These are phyloP conservation scores for Tragelaphus imberbis DNA, from an alignment of 2,113 vertebrate species.

Conservation along the genomic window DNA sequence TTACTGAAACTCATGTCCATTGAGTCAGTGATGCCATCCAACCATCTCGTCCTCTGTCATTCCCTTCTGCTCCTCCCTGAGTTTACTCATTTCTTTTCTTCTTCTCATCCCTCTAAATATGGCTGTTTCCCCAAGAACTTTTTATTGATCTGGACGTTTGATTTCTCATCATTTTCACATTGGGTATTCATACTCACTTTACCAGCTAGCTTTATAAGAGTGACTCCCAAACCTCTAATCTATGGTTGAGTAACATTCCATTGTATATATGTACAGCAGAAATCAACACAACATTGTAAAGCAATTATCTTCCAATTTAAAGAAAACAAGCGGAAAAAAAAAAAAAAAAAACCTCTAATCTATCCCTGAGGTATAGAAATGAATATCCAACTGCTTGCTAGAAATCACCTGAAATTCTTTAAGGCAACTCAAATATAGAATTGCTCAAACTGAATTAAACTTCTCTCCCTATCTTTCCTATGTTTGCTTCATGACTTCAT, in stretches of 20 bases:
- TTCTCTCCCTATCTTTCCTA: not conserved
- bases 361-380: not conserved
- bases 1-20: not conserved
- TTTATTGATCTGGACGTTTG: not conserved
- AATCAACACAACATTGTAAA: not conserved
- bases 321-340: not conserved
- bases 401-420: conserved; percentile 20
- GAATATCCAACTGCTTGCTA: not conserved
- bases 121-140: not conserved
- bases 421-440: not conserved
- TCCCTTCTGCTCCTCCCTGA: not conserved
- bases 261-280: not conserved
- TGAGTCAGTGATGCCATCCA: not conserved
- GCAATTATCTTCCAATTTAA: not conserved
- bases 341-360: not conserved
- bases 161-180: not conserved
- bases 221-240: not conserved
- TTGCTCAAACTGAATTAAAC: not conserved
- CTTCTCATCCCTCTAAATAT: not conserved
- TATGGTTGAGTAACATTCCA: not conserved
- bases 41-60: not conserved
- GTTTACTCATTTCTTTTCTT: not conserved
- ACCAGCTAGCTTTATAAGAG: not conserved
- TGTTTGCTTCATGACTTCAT: not conserved
- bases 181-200: not conserved